These are phyloP conservation scores for Heloderma charlesbogerti DNA, from an alignment of 2,113 vertebrate genomes.

Conservation along the genomic window DNA sequence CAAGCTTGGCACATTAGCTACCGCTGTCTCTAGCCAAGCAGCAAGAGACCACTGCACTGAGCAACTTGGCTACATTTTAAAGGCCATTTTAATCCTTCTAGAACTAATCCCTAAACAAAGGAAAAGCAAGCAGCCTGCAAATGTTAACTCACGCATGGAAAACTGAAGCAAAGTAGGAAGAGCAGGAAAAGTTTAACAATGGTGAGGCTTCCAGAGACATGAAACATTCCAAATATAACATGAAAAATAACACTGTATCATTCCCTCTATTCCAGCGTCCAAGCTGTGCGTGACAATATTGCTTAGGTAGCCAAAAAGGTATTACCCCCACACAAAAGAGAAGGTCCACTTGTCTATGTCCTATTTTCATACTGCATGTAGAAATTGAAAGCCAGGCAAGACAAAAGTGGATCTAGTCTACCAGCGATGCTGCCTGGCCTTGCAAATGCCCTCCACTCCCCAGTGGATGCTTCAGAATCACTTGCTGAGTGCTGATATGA, in stretches of 20 bases:
- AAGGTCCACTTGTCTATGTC: accelerated
- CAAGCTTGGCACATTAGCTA: accelerated
- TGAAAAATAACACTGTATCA: not conserved
- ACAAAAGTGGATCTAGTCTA: not conserved
- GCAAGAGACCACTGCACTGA: not conserved
- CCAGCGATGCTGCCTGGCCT: not conserved
- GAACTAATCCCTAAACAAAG: conserved; percentile 46
- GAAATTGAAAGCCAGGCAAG: not conserved
- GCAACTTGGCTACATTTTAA: conserved; percentile 28
- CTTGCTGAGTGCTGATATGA: not conserved
- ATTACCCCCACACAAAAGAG: too few relatives aligned
- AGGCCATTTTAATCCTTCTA: conserved; percentile 35
- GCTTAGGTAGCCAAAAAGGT: too few relatives aligned
- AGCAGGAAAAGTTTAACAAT: not conserved
- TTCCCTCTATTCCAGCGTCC: too few relatives aligned
- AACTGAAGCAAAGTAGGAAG: too few relatives aligned
- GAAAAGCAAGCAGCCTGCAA: conserved; percentile 29
- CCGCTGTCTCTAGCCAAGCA: not conserved
- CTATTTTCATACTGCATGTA: not conserved
- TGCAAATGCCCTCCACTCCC: not conserved
- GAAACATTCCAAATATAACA: not conserved
- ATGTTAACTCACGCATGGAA: conserved; percentile 45
- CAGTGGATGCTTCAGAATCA: too few relatives aligned
- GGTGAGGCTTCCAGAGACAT: not conserved
- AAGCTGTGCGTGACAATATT: too few relatives aligned